These are phyloP conservation scores for Takifugu rubripes DNA, from an alignment of 2,797 vertebrate species.

Conservation along the genomic window DNA sequence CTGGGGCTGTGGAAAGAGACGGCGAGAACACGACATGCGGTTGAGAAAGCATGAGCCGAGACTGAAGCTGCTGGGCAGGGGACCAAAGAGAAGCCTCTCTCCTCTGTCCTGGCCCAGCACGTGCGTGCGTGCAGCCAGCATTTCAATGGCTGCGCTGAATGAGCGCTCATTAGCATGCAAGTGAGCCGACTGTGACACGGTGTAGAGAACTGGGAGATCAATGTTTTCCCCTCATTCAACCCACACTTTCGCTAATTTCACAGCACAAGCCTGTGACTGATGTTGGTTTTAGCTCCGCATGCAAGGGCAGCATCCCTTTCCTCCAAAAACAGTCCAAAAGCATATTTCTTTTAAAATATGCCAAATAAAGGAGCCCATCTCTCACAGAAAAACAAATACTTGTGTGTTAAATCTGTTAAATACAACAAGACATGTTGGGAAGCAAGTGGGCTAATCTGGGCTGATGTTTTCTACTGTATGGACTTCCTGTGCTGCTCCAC, in stretches of 20 bases:
- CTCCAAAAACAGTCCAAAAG: too few relatives aligned
- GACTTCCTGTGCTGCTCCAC: conserved; percentile 5
- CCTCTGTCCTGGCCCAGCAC: conserved; percentile 17
- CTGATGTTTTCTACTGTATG: not conserved
- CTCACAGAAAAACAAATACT: not conserved
- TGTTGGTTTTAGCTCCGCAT: too few relatives aligned
- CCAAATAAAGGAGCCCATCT: not conserved
- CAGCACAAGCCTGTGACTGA: conserved; percentile 1
- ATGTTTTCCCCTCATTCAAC: conserved; percentile 23
- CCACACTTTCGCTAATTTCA: conserved; percentile 8
- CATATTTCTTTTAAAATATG: too few relatives aligned
- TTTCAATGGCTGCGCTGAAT: conserved; percentile 47
- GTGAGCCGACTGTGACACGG: conserved; percentile 38
- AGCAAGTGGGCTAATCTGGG: not conserved
- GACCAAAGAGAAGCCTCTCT: conserved; percentile 49
- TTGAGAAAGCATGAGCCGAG: conserved; percentile 28
- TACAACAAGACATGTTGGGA: not conserved
- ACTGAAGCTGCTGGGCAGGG: conserved; percentile 36
- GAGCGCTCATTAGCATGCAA: conserved; percentile 61
- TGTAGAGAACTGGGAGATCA: conserved; percentile 37
- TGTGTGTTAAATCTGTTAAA: not conserved
- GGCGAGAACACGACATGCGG: conserved; percentile 13
- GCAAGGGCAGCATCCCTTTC: not conserved
- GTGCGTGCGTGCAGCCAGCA: conserved; percentile 28
- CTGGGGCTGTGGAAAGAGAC: conserved; percentile 15